These are phyloP conservation scores for Hassar affinis DNA, from an alignment of 2,113 vertebrate species.

Conservation along the genomic window DNA sequence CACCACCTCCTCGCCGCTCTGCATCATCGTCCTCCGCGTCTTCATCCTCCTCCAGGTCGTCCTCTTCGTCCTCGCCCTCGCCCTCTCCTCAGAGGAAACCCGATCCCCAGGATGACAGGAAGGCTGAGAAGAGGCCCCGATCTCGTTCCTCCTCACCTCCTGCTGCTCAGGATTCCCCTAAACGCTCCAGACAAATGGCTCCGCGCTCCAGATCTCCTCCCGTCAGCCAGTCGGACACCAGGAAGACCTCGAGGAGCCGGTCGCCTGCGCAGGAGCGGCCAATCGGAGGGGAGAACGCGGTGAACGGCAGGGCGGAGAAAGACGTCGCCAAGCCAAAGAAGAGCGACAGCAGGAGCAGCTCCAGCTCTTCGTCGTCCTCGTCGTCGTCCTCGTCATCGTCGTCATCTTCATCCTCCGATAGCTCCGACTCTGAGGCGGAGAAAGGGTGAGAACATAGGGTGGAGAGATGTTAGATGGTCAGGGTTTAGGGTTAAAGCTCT, in stretches of 20 bases:
- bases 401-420: conserved; percentile 72
- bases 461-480: too few relatives aligned
- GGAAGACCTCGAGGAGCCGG: conserved; percentile 41
- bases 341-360: conserved; percentile 60
- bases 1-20: conserved; percentile 42
- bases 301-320: conserved; percentile 63
- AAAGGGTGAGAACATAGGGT: conserved; percentile 61
- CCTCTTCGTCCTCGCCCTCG: conserved; percentile 64
- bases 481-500: too few relatives aligned
- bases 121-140: neutral
- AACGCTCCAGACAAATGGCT: conserved; percentile 28
- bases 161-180: conserved; percentile 44
- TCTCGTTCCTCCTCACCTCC: conserved; percentile 39
- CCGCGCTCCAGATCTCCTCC: conserved; percentile 43
- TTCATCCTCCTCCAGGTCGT: conserved; percentile 66
- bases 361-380: conserved; percentile 61
- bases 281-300: conserved; percentile 7
- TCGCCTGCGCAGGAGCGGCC: conserved; percentile 29
- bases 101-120: conserved; percentile 35
- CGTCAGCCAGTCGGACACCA: conserved; percentile 52
- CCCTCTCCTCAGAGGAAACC: conserved; percentile 47
- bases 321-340: conserved; percentile 25
- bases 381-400: conserved; percentile 68
- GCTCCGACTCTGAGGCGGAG: conserved; percentile 72
- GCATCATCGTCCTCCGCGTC: conserved; percentile 62